Conservation (phyloP, 2,113 vertebrate species). For the Albula goreensis region DNA sequence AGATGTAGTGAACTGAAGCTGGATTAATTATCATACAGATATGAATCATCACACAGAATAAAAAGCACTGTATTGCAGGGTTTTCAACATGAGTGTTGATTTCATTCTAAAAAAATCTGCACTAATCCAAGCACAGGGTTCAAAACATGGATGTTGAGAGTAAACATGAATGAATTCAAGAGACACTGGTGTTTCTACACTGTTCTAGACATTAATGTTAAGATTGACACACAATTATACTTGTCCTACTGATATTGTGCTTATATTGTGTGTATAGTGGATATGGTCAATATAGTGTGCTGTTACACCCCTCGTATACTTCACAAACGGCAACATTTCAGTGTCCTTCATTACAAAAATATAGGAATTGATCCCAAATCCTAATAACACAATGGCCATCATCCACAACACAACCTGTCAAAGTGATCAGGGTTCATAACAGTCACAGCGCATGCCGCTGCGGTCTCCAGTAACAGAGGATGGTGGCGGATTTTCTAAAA, state of each 20-base stretch:
- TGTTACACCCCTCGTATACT: not conserved
- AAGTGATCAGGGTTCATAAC: conserved; percentile 35
- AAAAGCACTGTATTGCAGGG: not conserved
- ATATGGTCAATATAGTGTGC: not conserved
- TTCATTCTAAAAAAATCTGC: not conserved
- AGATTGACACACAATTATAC: not conserved
- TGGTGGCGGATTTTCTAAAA: not conserved
- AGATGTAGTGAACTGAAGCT: too few relatives aligned
- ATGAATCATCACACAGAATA: too few relatives aligned
- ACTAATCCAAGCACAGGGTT: not conserved
- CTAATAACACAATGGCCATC: conserved; percentile 31
- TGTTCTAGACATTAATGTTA: not conserved
- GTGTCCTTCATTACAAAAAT: not conserved
- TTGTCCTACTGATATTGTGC: not conserved
- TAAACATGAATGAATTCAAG: too few relatives aligned
- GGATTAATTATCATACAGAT: too few relatives aligned
- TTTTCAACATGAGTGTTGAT: not conserved
- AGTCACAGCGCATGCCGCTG: conserved; percentile 38
- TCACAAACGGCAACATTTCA: not conserved
- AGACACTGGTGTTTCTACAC: too few relatives aligned
- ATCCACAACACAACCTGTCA: conserved; percentile 35
- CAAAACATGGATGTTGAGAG: not conserved
- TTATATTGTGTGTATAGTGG: not conserved
- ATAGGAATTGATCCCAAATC: not conserved
- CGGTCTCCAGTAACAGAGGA: not conserved